A percentile compares a stretch with the other conserved stretches of the same genome.
phyloP scores from a whole-genome alignment of 2,113 vertebrate genomes.

The Empidonax alnorum region DNA sequence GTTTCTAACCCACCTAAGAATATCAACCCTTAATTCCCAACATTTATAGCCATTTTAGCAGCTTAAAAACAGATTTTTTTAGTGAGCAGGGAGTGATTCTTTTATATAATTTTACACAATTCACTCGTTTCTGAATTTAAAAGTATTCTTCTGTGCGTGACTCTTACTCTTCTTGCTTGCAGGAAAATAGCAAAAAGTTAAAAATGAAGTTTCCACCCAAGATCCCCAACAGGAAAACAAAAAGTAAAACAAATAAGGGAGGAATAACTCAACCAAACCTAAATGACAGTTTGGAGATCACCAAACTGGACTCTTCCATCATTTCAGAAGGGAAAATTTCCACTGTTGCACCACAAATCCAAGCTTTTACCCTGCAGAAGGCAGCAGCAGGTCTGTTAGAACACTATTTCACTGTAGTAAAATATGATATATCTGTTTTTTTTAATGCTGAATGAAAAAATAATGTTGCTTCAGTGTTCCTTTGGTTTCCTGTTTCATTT shows the following conservation, averaged over 20 bases:
- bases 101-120: accelerated
- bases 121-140: neutral
- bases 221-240: conserved; percentile 97
- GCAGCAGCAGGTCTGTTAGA: conserved; percentile 90
- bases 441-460: neutral
- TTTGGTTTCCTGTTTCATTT: neutral
- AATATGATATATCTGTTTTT: neutral
- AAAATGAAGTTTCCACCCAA: conserved; percentile 99
- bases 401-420: neutral
- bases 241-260: conserved; percentile 94
- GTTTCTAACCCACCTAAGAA: accelerated
- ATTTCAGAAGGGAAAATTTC: conserved; percentile 89
- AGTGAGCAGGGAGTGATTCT: neutral
- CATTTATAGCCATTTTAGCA: neutral
- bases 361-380: conserved; percentile 90
- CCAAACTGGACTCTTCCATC: conserved; percentile 90
- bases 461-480: neutral
- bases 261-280: conserved; percentile 91
- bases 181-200: conserved; percentile 99
- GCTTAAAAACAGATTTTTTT: neutral
- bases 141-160: neutral
- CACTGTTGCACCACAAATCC: conserved; percentile 87
- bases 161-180: conserved; percentile 23
- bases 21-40: accelerated
- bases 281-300: conserved; percentile 95